Evolutionary conservation across 2,113 vertebrate species (phyloP).

Genomic region (Forbesichthys agassizii): DNA sequence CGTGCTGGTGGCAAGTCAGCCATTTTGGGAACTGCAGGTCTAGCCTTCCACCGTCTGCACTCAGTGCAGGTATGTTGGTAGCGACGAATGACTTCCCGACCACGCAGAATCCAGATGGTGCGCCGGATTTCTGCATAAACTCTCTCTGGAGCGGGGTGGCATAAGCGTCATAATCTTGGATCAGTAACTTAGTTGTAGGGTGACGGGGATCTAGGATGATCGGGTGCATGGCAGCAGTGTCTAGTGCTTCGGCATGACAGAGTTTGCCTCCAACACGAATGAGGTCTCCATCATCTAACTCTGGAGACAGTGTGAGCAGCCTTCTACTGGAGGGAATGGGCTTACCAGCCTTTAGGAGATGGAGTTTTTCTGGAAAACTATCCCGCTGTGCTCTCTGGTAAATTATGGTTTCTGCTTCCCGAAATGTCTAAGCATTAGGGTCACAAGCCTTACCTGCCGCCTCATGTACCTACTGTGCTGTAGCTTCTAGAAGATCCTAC

Average conservation of each 20-base stretch:
- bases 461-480: too few species aligned
- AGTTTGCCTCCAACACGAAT: constrained; percentile 1
- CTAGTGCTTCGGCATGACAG: neutral
- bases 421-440: too few species aligned
- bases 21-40: constrained; percentile 8
- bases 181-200: neutral
- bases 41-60: constrained; percentile 12
- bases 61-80: constrained; percentile 10
- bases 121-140: constrained; percentile 22
- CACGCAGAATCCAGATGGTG: constrained; percentile 18
- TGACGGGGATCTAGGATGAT: neutral
- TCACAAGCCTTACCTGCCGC: too few species aligned
- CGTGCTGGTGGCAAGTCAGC: constrained; percentile 14
- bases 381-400: neutral
- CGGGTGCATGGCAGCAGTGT: neutral
- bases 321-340: neutral
- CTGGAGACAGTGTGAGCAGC: neutral
- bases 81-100: constrained; percentile 3
- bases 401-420: too few species aligned
- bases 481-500: too few species aligned
- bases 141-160: constrained; percentile 22
- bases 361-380: too few species aligned
- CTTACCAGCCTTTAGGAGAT: too few species aligned
- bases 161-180: neutral
- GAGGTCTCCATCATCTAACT: neutral